Evolutionary conservation across 2,888 invertebrate species (phyloP).

Genomic region (Platycheirus albimanus): DNA sequence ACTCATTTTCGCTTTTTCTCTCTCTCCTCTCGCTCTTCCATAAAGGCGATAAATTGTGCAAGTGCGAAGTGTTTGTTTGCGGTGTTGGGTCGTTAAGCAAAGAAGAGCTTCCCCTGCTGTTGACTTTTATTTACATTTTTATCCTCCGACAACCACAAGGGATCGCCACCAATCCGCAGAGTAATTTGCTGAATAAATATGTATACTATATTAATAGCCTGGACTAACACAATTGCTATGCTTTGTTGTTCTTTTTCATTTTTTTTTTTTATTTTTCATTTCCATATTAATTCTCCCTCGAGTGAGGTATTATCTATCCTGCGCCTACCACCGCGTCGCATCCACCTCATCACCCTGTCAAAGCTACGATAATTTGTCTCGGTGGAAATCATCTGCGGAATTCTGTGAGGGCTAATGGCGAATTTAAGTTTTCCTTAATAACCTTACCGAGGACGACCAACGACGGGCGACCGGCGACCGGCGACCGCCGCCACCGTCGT

Average conservation of each 20-base stretch:
- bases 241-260: conserved; percentile 44
- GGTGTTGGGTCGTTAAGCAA: conserved; percentile 64
- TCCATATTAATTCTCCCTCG: conserved; percentile 65
- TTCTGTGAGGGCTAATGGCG: conserved; percentile 55
- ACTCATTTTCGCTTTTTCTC: conserved; percentile 2
- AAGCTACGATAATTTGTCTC: conserved; percentile 72
- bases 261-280: conserved; percentile 41
- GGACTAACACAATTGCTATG: conserved; percentile 38
- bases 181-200: conserved; percentile 73
- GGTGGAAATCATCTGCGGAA: conserved; percentile 67
- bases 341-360: neutral
- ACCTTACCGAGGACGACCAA: too few species aligned
- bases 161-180: conserved; percentile 50
- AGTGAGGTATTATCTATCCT: conserved; percentile 55
- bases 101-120: conserved; percentile 39
- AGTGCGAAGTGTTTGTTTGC: conserved; percentile 70
- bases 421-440: conserved; percentile 49
- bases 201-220: conserved; percentile 62
- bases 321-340: conserved; percentile 1
- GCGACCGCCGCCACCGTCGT: too few species aligned
- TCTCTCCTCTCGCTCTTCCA: conserved; percentile 4
- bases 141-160: conserved; percentile 55
- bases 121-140: conserved; percentile 57
- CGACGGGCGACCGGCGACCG: too few species aligned
- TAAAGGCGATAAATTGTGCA: conserved; percentile 69